Percentiles rank a stretch among this genome's conserved stretches.
Evolutionary conservation across 2,113 vertebrate genomes (phyloP).

Genomic region (Paramormyrops kingsleyae): DNA sequence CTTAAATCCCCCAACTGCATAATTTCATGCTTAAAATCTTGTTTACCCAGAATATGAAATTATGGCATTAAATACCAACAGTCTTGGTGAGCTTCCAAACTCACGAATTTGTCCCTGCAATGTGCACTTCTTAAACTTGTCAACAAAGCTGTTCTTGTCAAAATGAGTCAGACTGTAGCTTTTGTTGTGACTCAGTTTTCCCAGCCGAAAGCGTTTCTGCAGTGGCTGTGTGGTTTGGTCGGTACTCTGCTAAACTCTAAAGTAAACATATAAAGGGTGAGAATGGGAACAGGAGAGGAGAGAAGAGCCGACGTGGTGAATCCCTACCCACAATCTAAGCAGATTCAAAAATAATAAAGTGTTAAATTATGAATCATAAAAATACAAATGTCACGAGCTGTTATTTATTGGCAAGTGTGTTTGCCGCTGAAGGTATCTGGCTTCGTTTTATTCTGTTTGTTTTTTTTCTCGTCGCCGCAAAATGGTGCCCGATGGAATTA

Average conservation of each 20-base stretch:
- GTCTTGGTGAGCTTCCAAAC: neutral
- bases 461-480: neutral
- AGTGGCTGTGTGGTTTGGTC: neutral
- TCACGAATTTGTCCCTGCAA: neutral
- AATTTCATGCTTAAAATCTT: neutral
- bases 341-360: neutral
- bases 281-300: neutral
- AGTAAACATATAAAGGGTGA: neutral
- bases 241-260: neutral
- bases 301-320: slow-evolving; percentile 27
- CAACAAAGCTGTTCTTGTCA: slow-evolving; percentile 5
- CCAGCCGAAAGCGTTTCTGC: neutral
- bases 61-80: neutral
- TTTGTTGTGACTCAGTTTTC: neutral
- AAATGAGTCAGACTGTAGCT: neutral
- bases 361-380: neutral
- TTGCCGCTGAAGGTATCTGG: neutral
- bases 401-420: neutral
- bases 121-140: neutral
- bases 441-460: neutral
- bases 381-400: neutral
- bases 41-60: neutral
- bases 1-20: neutral
- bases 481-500: neutral
- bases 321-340: slow-evolving; percentile 80